Evolutionary conservation across 2,797 vertebrate species (phyloP).

Genomic region (Lutjanus argentimaculatus): DNA sequence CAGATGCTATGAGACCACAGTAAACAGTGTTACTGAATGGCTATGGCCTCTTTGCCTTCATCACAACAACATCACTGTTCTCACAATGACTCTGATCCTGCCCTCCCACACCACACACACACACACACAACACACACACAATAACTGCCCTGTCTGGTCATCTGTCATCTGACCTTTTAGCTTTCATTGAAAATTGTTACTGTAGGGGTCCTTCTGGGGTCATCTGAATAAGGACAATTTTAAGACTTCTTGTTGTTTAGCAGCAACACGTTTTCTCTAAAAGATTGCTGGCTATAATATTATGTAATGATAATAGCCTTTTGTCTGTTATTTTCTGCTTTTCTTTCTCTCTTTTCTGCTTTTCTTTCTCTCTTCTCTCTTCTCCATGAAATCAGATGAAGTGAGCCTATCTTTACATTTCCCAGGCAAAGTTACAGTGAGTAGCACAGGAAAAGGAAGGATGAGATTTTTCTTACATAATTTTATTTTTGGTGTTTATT

Average conservation of each 20-base stretch:
- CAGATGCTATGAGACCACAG: conserved; percentile 42
- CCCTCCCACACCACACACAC: not conserved
- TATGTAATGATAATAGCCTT: no score
- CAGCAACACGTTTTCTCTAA: not conserved
- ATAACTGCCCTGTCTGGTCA: conserved; percentile 13
- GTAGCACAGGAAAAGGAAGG: no score
- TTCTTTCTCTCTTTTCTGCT: not conserved
- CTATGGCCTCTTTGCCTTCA: conserved; percentile 19
- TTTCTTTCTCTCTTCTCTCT: no score
- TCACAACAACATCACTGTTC: conserved; percentile 76
- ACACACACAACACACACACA: conserved; percentile 8
- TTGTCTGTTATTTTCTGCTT: not conserved
- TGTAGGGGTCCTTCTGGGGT: not conserved
- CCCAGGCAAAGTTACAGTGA: no score
- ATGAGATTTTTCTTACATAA: no score
- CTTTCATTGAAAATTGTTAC: conserved; percentile 3
- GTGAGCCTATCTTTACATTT: no score
- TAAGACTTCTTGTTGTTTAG: not conserved
- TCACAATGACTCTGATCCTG: conserved; percentile 22
- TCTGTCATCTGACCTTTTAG: conserved; percentile 16
- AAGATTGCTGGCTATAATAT: no score
- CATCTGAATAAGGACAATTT: not conserved
- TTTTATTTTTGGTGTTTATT: no score
- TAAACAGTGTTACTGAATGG: conserved; percentile 37
- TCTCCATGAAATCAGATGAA: no score